These are phyloP conservation scores for Coelinius sp. DNA, from an alignment of 2,888 invertebrate genomes.

Conservation along the genomic window DNA sequence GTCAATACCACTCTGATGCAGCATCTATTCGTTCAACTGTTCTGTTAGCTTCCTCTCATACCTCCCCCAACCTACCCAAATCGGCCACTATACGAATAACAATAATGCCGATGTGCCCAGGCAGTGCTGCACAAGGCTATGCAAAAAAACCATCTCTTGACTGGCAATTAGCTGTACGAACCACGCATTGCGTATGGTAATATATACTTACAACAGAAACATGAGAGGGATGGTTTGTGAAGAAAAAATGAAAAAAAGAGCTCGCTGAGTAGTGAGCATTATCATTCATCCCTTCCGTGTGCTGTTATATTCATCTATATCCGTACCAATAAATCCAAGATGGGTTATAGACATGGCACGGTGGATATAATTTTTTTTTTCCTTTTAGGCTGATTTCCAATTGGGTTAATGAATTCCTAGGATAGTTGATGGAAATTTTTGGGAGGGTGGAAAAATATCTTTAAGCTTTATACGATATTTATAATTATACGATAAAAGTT, in stretches of 20 bases:
- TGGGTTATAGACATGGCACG: neutral
- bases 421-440: neutral
- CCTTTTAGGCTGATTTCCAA: neutral
- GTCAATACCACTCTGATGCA: slow-evolving; percentile 61
- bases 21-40: slow-evolving; percentile 23
- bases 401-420: neutral
- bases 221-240: neutral
- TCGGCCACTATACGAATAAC: slow-evolving; percentile 13
- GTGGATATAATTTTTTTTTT: neutral
- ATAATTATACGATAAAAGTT: too few species aligned
- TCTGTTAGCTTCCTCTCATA: neutral
- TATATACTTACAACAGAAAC: slow-evolving; percentile 21
- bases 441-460: too few species aligned
- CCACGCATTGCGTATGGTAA: slow-evolving; percentile 14
- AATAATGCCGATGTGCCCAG: slow-evolving; percentile 13
- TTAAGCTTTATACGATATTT: too few species aligned
- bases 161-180: slow-evolving; percentile 48
- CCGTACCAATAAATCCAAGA: slow-evolving; percentile 1
- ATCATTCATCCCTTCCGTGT: slow-evolving; percentile 36
- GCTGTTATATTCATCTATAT: slow-evolving; percentile 10
- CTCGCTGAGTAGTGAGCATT: slow-evolving; percentile 38
- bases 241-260: neutral
- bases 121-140: slow-evolving; percentile 6
- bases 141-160: slow-evolving; percentile 49
- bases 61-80: slow-evolving; percentile 9